Evolutionary conservation across 2,888 invertebrate genomes (phyloP), one percentile per base, ranked within the genome.

Genomic region (Atethmia centrago): DNA sequence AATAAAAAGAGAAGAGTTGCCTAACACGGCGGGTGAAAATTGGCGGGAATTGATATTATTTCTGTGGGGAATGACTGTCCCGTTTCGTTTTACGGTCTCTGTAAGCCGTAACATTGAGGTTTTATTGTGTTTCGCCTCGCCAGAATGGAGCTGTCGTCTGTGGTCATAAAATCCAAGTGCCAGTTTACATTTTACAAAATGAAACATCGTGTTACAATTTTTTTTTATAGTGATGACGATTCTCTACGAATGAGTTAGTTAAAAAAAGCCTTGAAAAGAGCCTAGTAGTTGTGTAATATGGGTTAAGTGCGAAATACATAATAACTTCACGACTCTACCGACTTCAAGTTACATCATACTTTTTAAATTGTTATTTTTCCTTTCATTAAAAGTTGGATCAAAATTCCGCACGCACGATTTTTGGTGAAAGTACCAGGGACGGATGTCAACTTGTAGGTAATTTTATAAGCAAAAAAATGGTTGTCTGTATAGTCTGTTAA

Each of bases 51-150:
- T 83, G 85, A 85, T 80, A 86, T 84, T 83, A 82, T 84, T 84
- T 82, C 79, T 84, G 79, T 84, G 85, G 86, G 89, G 90, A 90
- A 90, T 86, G 88, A 88, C 86, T 82, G 85, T 85, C 86, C 88
- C 91, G 90, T 90, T 91, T 84, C 89, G 85, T 92, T 92, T 92
- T 91, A 93, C 91, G 90, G 85, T 79, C 86, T 63, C 71, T 85
- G 86, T 83, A 80, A 88, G 88, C 87, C 84, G 85, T 91, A 90
- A 90, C 80, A 82, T 89, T 79, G 82, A 80, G 75, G 85, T 89
- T 92, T 93, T 92, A 90, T 90, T 88, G 77, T 84, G 74, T 85
- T 79, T 75, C 71, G 81, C 78, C 61, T 74, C 77, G 82, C 75
- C 81, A 86, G 80, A 89, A 92, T 91, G 88, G 88, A 91, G 89